phyloP scores from a whole-genome alignment of 1,140 invertebrate species.

The Drosophila truncata region DNA sequence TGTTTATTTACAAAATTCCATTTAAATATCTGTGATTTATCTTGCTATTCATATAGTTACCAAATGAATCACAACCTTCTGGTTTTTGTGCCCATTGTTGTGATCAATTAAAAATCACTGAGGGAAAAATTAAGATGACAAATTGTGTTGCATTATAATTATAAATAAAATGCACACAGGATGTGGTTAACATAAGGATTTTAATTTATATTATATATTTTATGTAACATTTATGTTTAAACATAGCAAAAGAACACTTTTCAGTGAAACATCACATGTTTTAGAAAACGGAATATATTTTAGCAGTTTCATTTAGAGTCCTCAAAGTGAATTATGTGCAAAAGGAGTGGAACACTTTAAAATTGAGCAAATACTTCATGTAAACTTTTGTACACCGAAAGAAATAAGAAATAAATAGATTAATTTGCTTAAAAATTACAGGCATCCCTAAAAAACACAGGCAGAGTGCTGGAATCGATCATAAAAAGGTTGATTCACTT shows the following conservation, averaged over 20 bases:
- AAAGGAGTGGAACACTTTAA: background rate
- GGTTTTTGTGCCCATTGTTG: background rate
- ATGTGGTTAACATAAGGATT: background rate
- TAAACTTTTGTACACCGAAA: background rate
- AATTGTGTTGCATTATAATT: background rate
- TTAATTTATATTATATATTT: background rate
- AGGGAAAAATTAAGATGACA: background rate
- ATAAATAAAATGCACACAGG: background rate
- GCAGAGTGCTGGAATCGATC: background rate
- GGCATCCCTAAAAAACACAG: too few relatives aligned
- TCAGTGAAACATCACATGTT: background rate
- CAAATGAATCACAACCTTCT: background rate
- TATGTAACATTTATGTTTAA: background rate
- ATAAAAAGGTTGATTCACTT: background rate
- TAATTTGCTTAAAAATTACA: too few relatives aligned
- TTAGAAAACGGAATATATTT: too few relatives aligned
- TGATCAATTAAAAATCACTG: background rate
- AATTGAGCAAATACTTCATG: background rate
- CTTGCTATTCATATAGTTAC: background rate
- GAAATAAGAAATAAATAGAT: background rate
- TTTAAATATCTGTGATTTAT: background rate
- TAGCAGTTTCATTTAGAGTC: background rate
- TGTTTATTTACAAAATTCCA: slow-evolving; percentile 1
- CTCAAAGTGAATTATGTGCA: background rate
- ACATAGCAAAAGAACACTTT: background rate